These are phyloP conservation scores for Sander vitreus DNA, from an alignment of 2,113 vertebrate genomes.

Conservation along the genomic window DNA sequence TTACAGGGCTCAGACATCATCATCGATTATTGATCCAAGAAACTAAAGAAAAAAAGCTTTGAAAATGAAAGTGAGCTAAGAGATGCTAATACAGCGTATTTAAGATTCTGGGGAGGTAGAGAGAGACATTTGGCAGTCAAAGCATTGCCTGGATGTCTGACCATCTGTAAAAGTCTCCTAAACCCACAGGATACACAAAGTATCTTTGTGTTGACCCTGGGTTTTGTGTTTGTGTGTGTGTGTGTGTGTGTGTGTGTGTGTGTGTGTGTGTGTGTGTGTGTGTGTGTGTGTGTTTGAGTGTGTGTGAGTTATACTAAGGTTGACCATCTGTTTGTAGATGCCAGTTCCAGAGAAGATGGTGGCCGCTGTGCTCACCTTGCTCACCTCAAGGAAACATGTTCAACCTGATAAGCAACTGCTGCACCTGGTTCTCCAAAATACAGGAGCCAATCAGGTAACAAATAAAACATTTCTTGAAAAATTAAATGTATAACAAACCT, in stretches of 20 bases:
- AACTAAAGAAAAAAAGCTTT: background rate
- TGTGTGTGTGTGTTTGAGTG: background rate
- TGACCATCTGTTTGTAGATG: constrained; percentile 66
- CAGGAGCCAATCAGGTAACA: constrained; percentile 89
- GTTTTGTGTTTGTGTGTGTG: background rate
- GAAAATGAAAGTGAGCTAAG: background rate
- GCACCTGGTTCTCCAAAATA: constrained; percentile 88
- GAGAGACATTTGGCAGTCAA: constrained; percentile 14
- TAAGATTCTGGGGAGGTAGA: background rate
- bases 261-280: too few species aligned
- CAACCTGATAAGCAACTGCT: constrained; percentile 91
- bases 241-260: background rate
- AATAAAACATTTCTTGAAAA: background rate
- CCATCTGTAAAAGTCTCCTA: constrained; percentile 48
- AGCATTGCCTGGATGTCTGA: background rate
- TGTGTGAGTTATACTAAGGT: constrained; percentile 17
- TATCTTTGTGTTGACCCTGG: constrained; percentile 2
- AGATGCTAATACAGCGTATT: background rate
- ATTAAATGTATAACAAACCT: background rate
- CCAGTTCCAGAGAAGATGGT: constrained; percentile 83
- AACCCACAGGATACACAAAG: constrained; percentile 29
- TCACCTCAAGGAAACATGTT: constrained; percentile 86
- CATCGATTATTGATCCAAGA: background rate
- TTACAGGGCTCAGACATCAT: background rate
- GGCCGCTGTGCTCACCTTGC: constrained; percentile 64